Evolutionary conservation across 2,888 invertebrate genomes (phyloP).

Genomic region (Caenorhabditis japonica): DNA sequence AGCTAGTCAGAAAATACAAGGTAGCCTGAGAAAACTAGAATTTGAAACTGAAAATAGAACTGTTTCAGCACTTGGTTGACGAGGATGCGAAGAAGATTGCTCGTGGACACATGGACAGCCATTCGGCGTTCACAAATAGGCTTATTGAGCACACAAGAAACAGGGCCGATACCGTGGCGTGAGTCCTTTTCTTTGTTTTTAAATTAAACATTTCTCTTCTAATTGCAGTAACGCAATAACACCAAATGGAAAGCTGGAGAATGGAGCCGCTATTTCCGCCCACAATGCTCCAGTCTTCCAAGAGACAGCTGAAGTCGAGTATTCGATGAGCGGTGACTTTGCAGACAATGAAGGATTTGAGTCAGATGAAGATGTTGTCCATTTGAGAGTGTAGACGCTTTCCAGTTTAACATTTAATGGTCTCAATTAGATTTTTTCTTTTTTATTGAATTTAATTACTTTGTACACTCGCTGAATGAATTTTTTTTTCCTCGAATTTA

Average conservation of each 20-base stretch:
- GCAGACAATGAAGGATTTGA: constrained; percentile 32
- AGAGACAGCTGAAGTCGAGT: constrained; percentile 30
- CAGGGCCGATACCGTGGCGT: constrained; percentile 55
- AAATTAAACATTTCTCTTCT: not conserved
- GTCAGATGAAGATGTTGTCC: constrained; percentile 20
- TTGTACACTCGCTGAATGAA: constrained; percentile 46
- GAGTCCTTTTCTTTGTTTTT: constrained; percentile 3
- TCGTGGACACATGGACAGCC: constrained; percentile 54
- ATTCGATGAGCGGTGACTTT: constrained; percentile 22
- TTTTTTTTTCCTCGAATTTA: not conserved
- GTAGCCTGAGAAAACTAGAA: constrained; percentile 16
- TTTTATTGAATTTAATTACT: constrained; percentile 13
- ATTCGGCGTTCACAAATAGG: constrained; percentile 63
- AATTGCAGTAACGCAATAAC: constrained; percentile 21
- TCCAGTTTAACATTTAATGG: constrained; percentile 15
- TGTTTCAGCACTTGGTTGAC: constrained; percentile 44
- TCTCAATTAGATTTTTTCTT: constrained; percentile 37
- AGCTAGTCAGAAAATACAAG: constrained; percentile 68
- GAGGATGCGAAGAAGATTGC: constrained; percentile 55
- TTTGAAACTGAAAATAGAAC: not conserved
- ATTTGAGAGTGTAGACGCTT: constrained; percentile 31
- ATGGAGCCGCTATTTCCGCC: constrained; percentile 8
- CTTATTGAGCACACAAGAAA: constrained; percentile 66
- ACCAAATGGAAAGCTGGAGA: constrained; percentile 19
- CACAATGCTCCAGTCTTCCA: constrained; percentile 22